A percentile compares a stretch with the other conserved stretches of the same genome.
phyloP scores from a whole-genome alignment of 2,113 vertebrate genomes.

The Peromyscus californicus region DNA sequence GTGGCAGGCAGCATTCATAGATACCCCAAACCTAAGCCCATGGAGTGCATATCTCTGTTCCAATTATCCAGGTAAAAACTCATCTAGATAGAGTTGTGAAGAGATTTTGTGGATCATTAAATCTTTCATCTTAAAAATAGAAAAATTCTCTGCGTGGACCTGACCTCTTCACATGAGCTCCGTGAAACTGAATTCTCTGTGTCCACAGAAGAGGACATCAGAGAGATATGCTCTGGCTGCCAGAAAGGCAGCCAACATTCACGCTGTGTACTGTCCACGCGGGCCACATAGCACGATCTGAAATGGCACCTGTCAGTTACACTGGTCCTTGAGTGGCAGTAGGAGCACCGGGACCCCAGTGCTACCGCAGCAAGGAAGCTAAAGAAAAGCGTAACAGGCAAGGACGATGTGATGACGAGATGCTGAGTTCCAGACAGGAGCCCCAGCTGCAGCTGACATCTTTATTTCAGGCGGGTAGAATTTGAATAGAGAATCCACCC shows the following conservation, averaged over 20 bases:
- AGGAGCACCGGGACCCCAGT: neutral
- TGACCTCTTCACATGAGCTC: neutral
- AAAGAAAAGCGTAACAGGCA: neutral
- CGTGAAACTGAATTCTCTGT: neutral
- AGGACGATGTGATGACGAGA: neutral
- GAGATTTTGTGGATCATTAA: neutral
- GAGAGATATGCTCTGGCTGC: neutral
- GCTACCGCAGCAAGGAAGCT: neutral
- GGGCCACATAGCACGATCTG: neutral
- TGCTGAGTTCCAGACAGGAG: neutral
- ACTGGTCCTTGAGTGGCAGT: neutral
- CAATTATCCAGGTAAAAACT: neutral
- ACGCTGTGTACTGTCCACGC: neutral
- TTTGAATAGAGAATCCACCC: neutral
- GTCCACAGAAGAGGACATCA: neutral
- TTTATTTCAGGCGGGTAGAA: neutral
- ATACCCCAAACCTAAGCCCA: neutral
- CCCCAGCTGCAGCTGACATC: neutral
- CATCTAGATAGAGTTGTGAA: neutral
- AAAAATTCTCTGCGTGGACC: neutral
- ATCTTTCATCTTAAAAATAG: neutral
- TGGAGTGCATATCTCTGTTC: neutral
- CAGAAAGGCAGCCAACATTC: neutral
- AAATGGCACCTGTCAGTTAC: neutral
- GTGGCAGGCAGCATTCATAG: neutral